A percentile compares a stretch with the other conserved stretches of the same genome.
Evolutionary conservation across 2,888 invertebrate genomes (phyloP).

Genomic region (Tinea semifulvella): DNA sequence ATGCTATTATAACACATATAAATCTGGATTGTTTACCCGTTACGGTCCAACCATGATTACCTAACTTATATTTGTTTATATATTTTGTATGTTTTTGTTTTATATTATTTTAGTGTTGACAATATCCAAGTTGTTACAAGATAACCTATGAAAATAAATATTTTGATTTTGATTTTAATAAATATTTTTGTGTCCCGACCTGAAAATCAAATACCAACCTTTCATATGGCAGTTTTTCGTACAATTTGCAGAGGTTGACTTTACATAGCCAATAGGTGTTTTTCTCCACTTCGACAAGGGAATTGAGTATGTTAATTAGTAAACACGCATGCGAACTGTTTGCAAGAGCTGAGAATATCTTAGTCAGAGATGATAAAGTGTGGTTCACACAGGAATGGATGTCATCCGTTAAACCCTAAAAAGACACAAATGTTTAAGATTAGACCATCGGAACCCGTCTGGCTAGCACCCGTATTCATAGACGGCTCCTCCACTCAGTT

Average conservation of each 20-base stretch:
- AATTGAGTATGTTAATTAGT: conserved; percentile 66
- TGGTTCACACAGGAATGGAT: conserved; percentile 80
- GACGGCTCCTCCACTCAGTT: too few relatives aligned
- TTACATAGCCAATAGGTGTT: conserved; percentile 89
- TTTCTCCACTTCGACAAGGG: conserved; percentile 69
- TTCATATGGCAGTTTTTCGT: conserved; percentile 48
- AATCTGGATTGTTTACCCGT: too few relatives aligned
- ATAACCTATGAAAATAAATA: too few relatives aligned
- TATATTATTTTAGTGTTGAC: not conserved
- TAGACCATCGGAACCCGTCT: too few relatives aligned
- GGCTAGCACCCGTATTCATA: too few relatives aligned
- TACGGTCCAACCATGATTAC: too few relatives aligned
- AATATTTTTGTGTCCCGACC: too few relatives aligned
- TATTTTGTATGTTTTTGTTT: not conserved
- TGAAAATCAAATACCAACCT: conserved; percentile 33
- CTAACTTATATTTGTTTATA: too few relatives aligned
- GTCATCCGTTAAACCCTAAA: conserved; percentile 75
- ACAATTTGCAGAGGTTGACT: conserved; percentile 62
- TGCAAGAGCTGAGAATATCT: conserved; percentile 67
- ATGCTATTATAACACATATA: too few relatives aligned
- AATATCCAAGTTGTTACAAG: too few relatives aligned
- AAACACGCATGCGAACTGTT: conserved; percentile 68
- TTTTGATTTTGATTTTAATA: too few relatives aligned
- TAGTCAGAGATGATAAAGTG: conserved; percentile 70
- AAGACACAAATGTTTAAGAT: conserved; percentile 20